These are phyloP conservation scores for Linnaemya vulpina DNA, from an alignment of 2,888 invertebrate genomes.

Conservation along the genomic window DNA sequence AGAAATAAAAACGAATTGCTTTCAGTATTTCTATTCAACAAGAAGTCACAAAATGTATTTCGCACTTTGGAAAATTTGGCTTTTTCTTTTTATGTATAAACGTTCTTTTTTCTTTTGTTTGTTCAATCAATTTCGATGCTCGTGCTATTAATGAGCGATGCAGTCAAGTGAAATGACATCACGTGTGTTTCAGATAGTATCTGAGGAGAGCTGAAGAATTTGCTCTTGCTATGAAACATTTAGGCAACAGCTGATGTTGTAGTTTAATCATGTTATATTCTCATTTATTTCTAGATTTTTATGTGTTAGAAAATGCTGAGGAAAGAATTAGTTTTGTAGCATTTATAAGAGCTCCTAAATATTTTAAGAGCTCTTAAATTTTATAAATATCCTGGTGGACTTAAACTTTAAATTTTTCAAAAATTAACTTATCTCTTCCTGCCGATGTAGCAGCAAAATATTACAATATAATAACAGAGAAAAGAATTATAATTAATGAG, in stretches of 20 bases:
- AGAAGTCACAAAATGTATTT: slow-evolving; percentile 73
- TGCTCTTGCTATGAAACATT: slow-evolving; percentile 47
- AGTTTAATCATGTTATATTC: slow-evolving; percentile 27
- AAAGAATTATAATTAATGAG: slow-evolving; percentile 78
- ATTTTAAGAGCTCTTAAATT: too few relatives aligned
- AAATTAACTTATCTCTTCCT: slow-evolving; percentile 21
- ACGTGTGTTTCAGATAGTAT: slow-evolving; percentile 76
- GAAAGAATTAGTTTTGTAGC: background rate
- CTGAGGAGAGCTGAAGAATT: slow-evolving; percentile 28
- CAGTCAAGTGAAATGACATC: slow-evolving; percentile 81
- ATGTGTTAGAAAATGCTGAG: slow-evolving; percentile 9
- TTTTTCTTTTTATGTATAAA: slow-evolving; percentile 57
- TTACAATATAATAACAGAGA: slow-evolving; percentile 1
- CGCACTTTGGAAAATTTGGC: slow-evolving; percentile 61
- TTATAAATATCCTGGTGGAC: too few relatives aligned
- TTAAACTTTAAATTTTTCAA: slow-evolving; percentile 3
- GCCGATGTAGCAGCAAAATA: background rate
- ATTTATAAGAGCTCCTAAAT: too few relatives aligned
- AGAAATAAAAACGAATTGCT: slow-evolving; percentile 44
- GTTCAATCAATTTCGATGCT: slow-evolving; percentile 46
- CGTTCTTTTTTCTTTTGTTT: slow-evolving; percentile 37
- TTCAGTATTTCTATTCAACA: slow-evolving; percentile 40
- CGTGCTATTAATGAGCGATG: slow-evolving; percentile 50
- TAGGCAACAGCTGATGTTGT: slow-evolving; percentile 73
- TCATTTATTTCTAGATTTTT: slow-evolving; percentile 18